Base-by-base conservation (phyloP, 2,888 invertebrate species). In the Trachelus tabidus region DNA sequence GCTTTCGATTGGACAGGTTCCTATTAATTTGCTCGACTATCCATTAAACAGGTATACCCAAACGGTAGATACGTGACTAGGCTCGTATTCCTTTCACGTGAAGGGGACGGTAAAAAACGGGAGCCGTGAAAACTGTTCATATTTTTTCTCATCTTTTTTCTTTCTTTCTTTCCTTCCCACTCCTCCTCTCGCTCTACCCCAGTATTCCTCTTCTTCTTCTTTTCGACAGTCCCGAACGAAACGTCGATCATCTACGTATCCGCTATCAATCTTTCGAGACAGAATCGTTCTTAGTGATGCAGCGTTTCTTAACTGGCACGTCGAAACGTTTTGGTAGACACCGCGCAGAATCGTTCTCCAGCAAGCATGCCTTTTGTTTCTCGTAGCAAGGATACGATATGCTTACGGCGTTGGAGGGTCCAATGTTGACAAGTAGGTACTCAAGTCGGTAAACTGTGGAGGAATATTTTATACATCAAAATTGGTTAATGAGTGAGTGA, bases 171-270 rank as follows among this genome's bases (percentile, higher is more conserved):
- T 40, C 34, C 34, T 75, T 40, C 34, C 34, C 73, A 30, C 73
- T 34, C 75, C 75, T 78, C 77, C 76, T 75, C 75, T 77, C 74
- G 79, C 78, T 30, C 75, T 73, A 11, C 68, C 77, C 69, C 68
- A 68, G 34, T 76, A 34, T 69, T 77, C 75, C 75, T 78, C 74
- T 73, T 12, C 68, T 71, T 68, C 76, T 75, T 73, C 12, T n/a
- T 31, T 73, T 73, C 23, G 23, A 73, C 73, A 68, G n/a, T 68
- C 73, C 34, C 73, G 56, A 69, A 78, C 78, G 75, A 76, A 81
- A 78, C 77, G 78, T 77, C 80, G 76, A 76, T 78, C 79, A 56
- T 56, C 56, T 56, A 56, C 15, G 56, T 56, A 56, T 56, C 56
- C 56, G 23, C 56, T 56, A 56, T 56, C 56, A 56, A 56, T 56